Conservation (phyloP, 2,113 vertebrate species). For the Procavia capensis region DNA sequence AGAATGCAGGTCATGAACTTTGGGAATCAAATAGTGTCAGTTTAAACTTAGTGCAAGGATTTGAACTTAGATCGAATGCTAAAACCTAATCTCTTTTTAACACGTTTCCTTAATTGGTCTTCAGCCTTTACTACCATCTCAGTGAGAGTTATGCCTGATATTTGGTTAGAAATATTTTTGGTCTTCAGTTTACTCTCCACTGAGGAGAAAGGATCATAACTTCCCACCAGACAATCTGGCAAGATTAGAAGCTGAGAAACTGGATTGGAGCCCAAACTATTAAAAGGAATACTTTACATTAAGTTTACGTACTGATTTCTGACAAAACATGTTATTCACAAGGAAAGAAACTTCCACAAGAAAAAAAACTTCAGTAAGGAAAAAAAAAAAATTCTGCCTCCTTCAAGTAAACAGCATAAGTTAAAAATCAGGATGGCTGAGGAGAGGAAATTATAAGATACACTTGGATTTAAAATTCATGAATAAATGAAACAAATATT, state of each 20-base stretch:
- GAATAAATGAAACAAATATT: constrained; percentile 53
- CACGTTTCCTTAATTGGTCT: neutral
- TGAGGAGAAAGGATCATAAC: neutral
- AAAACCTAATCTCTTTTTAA: neutral
- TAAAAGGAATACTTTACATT: neutral
- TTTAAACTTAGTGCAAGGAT: neutral
- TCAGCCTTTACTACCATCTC: neutral
- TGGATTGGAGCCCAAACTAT: neutral
- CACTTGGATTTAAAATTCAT: constrained; percentile 46
- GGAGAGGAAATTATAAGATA: neutral
- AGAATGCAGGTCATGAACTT: neutral
- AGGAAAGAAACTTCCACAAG: neutral
- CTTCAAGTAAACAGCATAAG: constrained; percentile 34
- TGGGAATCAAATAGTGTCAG: neutral
- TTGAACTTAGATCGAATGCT: neutral
- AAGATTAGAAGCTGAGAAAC: neutral
- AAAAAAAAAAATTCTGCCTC: neutral
- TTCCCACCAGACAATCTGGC: neutral
- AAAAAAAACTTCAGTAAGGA: neutral
- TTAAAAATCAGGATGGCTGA: neutral
- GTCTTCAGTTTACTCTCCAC: neutral
- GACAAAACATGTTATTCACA: neutral
- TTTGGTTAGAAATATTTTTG: neutral
- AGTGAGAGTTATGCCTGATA: neutral
- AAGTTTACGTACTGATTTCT: neutral